A percentile compares a stretch with the other conserved stretches of the same genome.
Evolutionary conservation across 2,113 vertebrate genomes (phyloP).

Genomic region (human): GRCh38 chr20:20225501-20226000

Average conservation of each 20-base stretch:
- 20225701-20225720: conserved; percentile 58
- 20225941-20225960: background rate
- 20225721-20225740: conserved; percentile 58
- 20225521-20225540: conserved; percentile 76
- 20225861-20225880: background rate
- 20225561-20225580: conserved; percentile 75
- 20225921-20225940: background rate
- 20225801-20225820: background rate
- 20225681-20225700: conserved; percentile 34
- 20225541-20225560: conserved; percentile 70
- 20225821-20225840: background rate
- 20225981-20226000: background rate
- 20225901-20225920: background rate
- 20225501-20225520: conserved; percentile 80
- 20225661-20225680: conserved; percentile 33
- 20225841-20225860: background rate
- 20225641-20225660: background rate
- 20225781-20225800: background rate
- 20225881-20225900: background rate
- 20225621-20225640: conserved; percentile 29
- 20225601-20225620: conserved; percentile 65
- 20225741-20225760: background rate
- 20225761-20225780: background rate
- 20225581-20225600: conserved; percentile 76
- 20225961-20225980: background rate